phyloP scores from a whole-genome alignment of 1,140 invertebrate species.

The Thrips palmi region DNA sequence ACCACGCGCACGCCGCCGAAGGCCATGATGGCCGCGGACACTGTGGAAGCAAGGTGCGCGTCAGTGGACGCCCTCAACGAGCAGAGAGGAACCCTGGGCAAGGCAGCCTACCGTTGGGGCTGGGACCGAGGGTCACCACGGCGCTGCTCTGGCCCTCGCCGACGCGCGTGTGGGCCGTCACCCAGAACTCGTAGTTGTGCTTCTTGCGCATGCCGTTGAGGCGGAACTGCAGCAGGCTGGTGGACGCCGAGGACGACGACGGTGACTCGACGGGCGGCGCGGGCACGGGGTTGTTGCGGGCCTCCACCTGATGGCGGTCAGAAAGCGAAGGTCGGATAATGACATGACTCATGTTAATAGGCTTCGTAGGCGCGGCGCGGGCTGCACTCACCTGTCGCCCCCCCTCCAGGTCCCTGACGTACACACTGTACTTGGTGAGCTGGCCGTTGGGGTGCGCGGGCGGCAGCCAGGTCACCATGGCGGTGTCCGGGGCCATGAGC shows the following conservation, averaged over 20 bases:
- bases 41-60: too few relatives aligned
- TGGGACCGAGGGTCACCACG: slow-evolving; percentile 21
- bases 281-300: too few relatives aligned
- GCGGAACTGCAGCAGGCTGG: background rate
- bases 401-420: slow-evolving; percentile 35
- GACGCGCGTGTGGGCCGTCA: slow-evolving; percentile 37
- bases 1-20: slow-evolving; percentile 18
- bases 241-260: slow-evolving; percentile 1
- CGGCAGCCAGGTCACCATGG: slow-evolving; percentile 61
- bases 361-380: too few relatives aligned
- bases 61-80: too few relatives aligned
- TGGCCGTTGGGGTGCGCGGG: slow-evolving; percentile 51
- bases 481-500: slow-evolving; percentile 39
- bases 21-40: slow-evolving; percentile 20
- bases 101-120: slow-evolving; percentile 11
- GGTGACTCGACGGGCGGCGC: too few relatives aligned
- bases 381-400: too few relatives aligned
- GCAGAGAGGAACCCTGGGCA: too few relatives aligned
- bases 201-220: slow-evolving; percentile 13
- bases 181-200: slow-evolving; percentile 38
- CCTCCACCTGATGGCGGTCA: slow-evolving; percentile 12
- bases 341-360: too few relatives aligned
- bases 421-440: slow-evolving; percentile 56
- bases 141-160: slow-evolving; percentile 36
- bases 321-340: too few relatives aligned